Evolutionary conservation across 2,888 invertebrate genomes (phyloP), one percentile per base, ranked within the genome.

Genomic region (Pollenia griseotomentosa): DNA sequence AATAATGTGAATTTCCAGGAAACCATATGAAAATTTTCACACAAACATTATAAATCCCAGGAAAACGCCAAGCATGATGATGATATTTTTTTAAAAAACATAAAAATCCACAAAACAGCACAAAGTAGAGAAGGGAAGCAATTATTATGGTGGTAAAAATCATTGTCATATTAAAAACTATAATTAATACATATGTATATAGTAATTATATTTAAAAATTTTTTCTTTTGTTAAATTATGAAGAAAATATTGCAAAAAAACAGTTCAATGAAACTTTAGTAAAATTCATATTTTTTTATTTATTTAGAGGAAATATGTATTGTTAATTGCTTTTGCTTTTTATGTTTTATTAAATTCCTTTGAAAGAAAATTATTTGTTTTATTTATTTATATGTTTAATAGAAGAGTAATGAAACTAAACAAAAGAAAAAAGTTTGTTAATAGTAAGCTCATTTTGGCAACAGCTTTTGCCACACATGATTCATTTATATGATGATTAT

Each of bases 91-190:
- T 66, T 8, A 85, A 74, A 53, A 80, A 68, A 74, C 55, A 85
- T 7, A 80, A 68, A 74, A 74, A 70, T 83, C 80, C 83, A 73
- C 74, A 84, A 82, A 78, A 82, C 87, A 87, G 87, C 87, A 82
- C 84, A 87, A 84, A 82, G 84, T 84, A 87, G 84, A 87, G 87
- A 87, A 87, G 81, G 87, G 87, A 87, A 84, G 84, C 84, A 87
- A 87, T 87, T 87, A 87, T 78, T 78, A 87, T 87, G 78, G 81
- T 87, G 87, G 78, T 78, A 82, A 87, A 84, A 65, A 84, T 70
- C 78, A 87, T 74, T 87, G 81, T 78, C 75, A 83, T 77, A 82
- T 84, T 81, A 82, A 82, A 82, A 87, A 87, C 87, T 87, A 87
- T 79, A 87, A 84, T 81, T 84, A 84, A 84, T 80, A 79, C 63